Base-by-base conservation (phyloP, 2,888 invertebrate species). In the Dolichopus griseipennis region DNA sequence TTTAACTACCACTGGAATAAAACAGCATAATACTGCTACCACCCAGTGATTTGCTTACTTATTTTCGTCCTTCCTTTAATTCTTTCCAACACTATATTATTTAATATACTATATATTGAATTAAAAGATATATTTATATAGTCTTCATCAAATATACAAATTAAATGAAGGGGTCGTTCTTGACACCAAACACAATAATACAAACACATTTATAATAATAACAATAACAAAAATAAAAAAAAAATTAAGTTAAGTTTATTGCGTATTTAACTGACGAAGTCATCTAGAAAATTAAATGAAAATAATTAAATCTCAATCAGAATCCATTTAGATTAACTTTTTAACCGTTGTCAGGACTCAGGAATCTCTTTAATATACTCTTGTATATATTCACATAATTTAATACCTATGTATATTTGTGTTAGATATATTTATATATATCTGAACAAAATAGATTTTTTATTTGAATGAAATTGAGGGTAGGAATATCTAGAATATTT, bases 291-390 rank as follows among this genome's bases (percentile, higher is more conserved):
- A 80, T 80, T 81, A 79, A 80, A 80, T 80, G 78, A 79, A 71
- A 80, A 80, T 81, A 81, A 81, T 81, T 81, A 81, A 81, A 79
- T 79, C 80, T 79, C 80, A 81, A 81, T 81, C 80, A 79, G 78
- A 76, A 78, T 78, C 79, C 78, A 80, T 81, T 80, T 79, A 78
- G 79, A 78, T 79, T 77, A 76, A 74, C 72, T 63, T 73, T 70
- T 62, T 22, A 52, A 52, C 52, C 52, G 18, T 52, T 52, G 52
- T 52, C 52, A 52, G 52, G 6, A 52, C 2, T 15, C 15, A n/a
- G n/a, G n/a, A n/a, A n/a, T 37, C 37, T 10, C 12, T 37, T 37
- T 12, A 37, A 37, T 2, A 9, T 10, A 37, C n/a, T n/a, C n/a
- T n/a, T n/a, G n/a, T n/a, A n/a, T n/a, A n/a, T n/a, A n/a, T n/a